A percentile compares a stretch with the other conserved stretches of the same genome.
phyloP scores from a whole-genome alignment of 2,113 vertebrate genomes.

The Misgurnus mizolepis region DNA sequence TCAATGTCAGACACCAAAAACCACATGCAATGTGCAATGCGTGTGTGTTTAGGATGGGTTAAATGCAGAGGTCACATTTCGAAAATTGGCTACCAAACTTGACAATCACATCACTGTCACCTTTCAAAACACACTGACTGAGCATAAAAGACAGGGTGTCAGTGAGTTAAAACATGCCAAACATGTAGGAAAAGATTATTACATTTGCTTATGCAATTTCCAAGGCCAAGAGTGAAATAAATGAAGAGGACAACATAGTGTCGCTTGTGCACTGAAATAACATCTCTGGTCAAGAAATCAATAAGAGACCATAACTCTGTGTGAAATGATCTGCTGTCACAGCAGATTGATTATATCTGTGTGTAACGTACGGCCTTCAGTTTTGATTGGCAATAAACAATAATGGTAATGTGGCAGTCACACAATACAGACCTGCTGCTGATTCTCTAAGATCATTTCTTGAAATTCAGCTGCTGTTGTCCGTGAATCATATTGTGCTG shows the following conservation, averaged over 20 bases:
- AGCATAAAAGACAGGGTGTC: too few relatives aligned
- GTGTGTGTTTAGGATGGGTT: too few relatives aligned
- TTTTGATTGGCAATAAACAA: slow-evolving; percentile 14
- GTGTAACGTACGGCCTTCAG: neutral
- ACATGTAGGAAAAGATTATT: slow-evolving; percentile 1
- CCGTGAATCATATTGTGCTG: slow-evolving; percentile 12
- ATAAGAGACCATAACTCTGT: neutral
- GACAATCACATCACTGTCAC: too few relatives aligned
- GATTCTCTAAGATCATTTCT: slow-evolving; percentile 1
- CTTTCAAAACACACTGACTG: too few relatives aligned
- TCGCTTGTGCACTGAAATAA: slow-evolving; percentile 22
- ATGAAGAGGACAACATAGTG: neutral
- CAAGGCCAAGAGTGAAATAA: neutral
- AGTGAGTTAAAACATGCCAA: neutral
- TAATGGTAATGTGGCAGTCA: neutral
- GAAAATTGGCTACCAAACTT: too few relatives aligned
- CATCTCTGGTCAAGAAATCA: slow-evolving; percentile 14
- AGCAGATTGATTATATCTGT: neutral
- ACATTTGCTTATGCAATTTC: slow-evolving; percentile 27
- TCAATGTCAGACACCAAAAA: too few relatives aligned
- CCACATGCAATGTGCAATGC: too few relatives aligned
- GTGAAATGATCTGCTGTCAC: slow-evolving; percentile 20
- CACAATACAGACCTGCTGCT: neutral
- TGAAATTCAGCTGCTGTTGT: slow-evolving; percentile 32
- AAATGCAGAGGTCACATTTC: too few relatives aligned